Conservation (phyloP, 2,113 vertebrate species). For the Engraulis encrasicolus region DNA sequence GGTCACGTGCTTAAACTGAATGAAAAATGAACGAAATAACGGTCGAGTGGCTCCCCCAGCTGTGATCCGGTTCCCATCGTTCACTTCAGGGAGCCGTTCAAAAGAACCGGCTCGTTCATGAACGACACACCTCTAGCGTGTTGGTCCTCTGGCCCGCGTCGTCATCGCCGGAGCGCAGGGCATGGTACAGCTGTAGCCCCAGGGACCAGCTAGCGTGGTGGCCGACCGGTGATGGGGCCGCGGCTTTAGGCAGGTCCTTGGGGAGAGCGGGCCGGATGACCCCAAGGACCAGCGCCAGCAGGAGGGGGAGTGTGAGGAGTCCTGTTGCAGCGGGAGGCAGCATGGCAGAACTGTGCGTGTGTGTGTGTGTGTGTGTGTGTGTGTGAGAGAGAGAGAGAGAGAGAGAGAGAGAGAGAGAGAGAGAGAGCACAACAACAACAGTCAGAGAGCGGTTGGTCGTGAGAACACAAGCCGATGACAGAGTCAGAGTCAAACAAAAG, state of each 20-base stretch:
- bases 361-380: no score
- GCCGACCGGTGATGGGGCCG: neutral
- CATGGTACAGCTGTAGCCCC: constrained; percentile 62
- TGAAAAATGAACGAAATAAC: no score
- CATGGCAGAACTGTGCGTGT: constrained; percentile 60
- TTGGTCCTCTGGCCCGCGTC: constrained; percentile 45
- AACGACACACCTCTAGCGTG: no score
- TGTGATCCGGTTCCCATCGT: no score
- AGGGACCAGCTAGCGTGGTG: constrained; percentile 67
- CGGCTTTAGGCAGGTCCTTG: constrained; percentile 28
- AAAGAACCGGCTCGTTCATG: no score
- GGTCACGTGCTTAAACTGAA: no score
- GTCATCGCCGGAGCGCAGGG: constrained; percentile 47
- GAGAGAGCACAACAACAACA: no score
- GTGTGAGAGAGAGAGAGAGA: no score
- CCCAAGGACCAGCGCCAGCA: constrained; percentile 46
- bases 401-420: no score
- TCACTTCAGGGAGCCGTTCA: no score
- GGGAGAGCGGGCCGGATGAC: constrained; percentile 33
- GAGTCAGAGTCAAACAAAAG: neutral
- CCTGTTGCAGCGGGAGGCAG: constrained; percentile 42
- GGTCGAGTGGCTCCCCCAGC: no score
- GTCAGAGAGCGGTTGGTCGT: neutral
- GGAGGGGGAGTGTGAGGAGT: constrained; percentile 45
- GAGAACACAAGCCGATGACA: constrained; percentile 1